phyloP scores from a whole-genome alignment of 1,140 invertebrate genomes.

The Lineus longissimus region DNA sequence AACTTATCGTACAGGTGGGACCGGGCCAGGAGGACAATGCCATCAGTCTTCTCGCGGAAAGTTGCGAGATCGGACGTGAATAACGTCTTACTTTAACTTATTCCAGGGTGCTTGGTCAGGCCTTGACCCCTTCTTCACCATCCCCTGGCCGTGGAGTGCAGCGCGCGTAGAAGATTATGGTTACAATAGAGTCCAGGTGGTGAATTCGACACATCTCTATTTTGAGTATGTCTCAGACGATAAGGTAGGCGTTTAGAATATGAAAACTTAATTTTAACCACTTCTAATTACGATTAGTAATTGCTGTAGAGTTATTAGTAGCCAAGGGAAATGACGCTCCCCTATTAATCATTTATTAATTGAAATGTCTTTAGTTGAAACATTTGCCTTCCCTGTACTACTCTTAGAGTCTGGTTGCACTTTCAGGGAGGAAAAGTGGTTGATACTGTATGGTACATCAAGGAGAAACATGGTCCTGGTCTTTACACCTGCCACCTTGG shows the following conservation, averaged over 20 bases:
- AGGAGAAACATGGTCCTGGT: conserved; percentile 20
- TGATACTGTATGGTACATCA: conserved; percentile 21
- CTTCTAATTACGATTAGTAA: too few relatives aligned
- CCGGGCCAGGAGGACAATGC: too few relatives aligned
- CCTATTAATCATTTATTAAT: too few relatives aligned
- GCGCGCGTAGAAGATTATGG: conserved; percentile 87
- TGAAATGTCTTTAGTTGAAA: too few relatives aligned
- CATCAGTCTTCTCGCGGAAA: too few relatives aligned
- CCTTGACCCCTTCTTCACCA: conserved; percentile 56
- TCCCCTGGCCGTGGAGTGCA: conserved; percentile 73
- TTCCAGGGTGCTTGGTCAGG: conserved; percentile 64
- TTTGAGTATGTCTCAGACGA: conserved; percentile 86
- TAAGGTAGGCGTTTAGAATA: conserved; percentile 33
- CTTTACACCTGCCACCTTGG: conserved; percentile 10
- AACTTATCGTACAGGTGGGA: too few relatives aligned
- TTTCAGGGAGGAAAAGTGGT: conserved; percentile 22
- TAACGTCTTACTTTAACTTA: conserved; percentile 61
- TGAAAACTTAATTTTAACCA: not conserved
- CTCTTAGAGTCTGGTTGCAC: not conserved
- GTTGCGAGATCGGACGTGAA: too few relatives aligned
- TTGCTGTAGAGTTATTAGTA: too few relatives aligned
- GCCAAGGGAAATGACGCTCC: too few relatives aligned
- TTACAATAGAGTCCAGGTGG: conserved; percentile 75
- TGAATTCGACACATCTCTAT: conserved; percentile 81
- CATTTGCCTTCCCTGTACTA: too few relatives aligned